These are phyloP conservation scores for Drosophila sp. DNA, from an alignment of 1,140 invertebrate species.

Conservation along the genomic window DNA sequence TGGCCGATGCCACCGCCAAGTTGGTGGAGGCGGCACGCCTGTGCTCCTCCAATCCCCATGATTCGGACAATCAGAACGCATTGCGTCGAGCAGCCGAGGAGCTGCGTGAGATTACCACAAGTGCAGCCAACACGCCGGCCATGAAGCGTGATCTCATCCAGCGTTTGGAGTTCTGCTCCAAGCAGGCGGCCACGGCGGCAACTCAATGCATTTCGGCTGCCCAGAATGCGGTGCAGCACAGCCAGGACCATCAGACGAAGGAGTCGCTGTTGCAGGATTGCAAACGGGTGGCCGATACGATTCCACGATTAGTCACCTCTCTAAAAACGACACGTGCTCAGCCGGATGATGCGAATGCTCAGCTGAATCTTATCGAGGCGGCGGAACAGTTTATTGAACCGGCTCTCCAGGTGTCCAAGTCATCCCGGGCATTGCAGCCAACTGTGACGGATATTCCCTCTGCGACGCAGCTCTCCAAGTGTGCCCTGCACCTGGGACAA, in stretches of 20 bases:
- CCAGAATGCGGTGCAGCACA: conserved; percentile 90
- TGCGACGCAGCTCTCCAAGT: conserved; percentile 87
- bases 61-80: conserved; percentile 92
- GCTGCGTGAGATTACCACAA: conserved; percentile 94
- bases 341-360: conserved; percentile 90
- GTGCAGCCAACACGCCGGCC: conserved; percentile 90
- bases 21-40: conserved; percentile 98
- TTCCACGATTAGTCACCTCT: conserved; percentile 93
- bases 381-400: conserved; percentile 93
- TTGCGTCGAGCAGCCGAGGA: conserved; percentile 96
- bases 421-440: conserved; percentile 92
- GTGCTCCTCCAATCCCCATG: conserved; percentile 94
- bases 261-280: conserved; percentile 91
- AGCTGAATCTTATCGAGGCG: conserved; percentile 93
- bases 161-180: conserved; percentile 91
- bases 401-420: conserved; percentile 89
- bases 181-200: conserved; percentile 94
- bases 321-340: conserved; percentile 90
- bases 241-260: conserved; percentile 83
- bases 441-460: conserved; percentile 93
- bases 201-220: conserved; percentile 95
- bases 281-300: conserved; percentile 90
- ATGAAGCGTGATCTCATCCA: conserved; percentile 92
- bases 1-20: conserved; percentile 97
- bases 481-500: conserved; percentile 77